Evolutionary conservation across 2,113 vertebrate genomes (phyloP), one percentile per base, ranked within the genome.

Genomic region (Thomomys bottae): DNA sequence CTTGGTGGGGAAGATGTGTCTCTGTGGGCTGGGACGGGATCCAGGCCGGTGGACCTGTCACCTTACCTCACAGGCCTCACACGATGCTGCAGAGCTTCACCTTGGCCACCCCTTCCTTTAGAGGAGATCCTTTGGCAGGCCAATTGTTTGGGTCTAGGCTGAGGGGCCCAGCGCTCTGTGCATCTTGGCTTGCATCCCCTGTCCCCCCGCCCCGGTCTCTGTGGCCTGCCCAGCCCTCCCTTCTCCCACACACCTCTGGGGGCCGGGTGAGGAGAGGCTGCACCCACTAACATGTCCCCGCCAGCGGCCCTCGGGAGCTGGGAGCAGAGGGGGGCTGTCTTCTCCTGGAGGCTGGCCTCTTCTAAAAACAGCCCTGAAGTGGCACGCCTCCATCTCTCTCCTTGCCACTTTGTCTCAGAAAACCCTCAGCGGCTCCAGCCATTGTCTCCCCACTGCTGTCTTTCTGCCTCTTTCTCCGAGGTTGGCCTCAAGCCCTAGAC

Each of bases 211-310:
- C n/a, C n/a, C n/a, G n/a, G n/a, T n/a, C 15, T 63, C 21, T 21
- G 17, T 54, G 2, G 49, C 49, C 6, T 71, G 26, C 8, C 64
- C 36, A 71, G 8, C 28, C 89, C 86, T 76, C 57, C 70, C 72
- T 93, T 49, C 40, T 95, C 64, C 87, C 66, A 64, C 90, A 49
- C 98, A 98, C 99, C 98, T 7, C 98, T 34, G 57, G 71, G 75
- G 63, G 90, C 89, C 54, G 88, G n/a, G 76, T 95, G 61, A 91
- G 77, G 72, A 91, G 75, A 88, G 76, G 28, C 36, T 79, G 38
- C 66, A 9, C 34, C 86, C 34, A 64, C 63, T 38, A 40, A 54
- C 12, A 0, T n/a, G n/a, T 34, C 17, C 72, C 24, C 64, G 49
- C 1, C 9, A 79, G 15, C 42, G 84, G 82, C 42, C n/a, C 70